phyloP scores from a whole-genome alignment of 2,113 vertebrate species.

The Phoxinus phoxinus region DNA sequence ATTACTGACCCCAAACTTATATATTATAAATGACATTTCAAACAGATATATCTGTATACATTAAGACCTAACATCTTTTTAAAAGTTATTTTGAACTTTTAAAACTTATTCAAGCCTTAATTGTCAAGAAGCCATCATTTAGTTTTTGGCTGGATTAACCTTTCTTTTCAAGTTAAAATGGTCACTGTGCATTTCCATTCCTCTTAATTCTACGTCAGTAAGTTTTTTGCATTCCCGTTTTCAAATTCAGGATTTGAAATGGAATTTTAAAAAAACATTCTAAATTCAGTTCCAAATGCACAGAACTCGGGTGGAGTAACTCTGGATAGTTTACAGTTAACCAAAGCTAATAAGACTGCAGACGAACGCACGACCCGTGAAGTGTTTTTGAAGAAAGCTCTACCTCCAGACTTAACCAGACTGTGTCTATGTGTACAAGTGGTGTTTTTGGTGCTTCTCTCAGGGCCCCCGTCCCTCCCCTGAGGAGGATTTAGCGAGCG shows the following conservation, averaged over 20 bases:
- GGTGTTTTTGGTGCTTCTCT: conserved; percentile 38
- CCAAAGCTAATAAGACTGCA: conserved; percentile 47
- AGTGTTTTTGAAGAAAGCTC: conserved; percentile 64
- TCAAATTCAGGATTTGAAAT: background rate
- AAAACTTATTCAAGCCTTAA: too few species aligned
- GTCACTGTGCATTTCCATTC: background rate
- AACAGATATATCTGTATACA: too few species aligned
- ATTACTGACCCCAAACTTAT: too few species aligned
- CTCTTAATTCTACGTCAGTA: too few species aligned
- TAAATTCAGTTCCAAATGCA: background rate
- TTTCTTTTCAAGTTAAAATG: background rate
- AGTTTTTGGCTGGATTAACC: background rate
- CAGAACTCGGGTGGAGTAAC: background rate
- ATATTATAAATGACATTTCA: too few species aligned
- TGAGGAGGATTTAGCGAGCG: conserved; percentile 56
- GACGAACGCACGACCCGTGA: background rate
- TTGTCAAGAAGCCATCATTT: background rate
- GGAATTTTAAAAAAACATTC: background rate
- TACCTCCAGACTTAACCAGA: conserved; percentile 65
- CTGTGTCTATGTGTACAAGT: conserved; percentile 58
- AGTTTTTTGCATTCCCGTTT: too few species aligned
- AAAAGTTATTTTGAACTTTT: too few species aligned
- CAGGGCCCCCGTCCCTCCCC: conserved; percentile 40
- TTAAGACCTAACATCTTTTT: too few species aligned
- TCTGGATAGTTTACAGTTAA: conserved; percentile 6